These are phyloP conservation scores for Sisyra terminalis DNA, from an alignment of 2,888 invertebrate genomes.

Conservation along the genomic window DNA sequence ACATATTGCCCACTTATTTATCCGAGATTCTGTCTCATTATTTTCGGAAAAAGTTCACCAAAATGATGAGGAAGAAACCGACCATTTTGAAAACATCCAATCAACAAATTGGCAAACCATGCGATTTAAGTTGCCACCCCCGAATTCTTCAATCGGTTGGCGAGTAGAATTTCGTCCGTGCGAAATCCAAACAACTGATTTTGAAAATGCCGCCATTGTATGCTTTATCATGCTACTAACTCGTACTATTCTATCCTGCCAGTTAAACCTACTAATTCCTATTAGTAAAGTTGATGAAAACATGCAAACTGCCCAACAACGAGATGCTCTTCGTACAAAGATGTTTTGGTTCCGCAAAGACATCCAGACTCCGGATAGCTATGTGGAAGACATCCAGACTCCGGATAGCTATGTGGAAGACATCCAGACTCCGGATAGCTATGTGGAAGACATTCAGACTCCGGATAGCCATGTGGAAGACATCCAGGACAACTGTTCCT, in stretches of 20 bases:
- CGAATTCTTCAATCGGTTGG: slow-evolving; percentile 95
- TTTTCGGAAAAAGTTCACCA: slow-evolving; percentile 92
- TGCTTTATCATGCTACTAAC: slow-evolving; percentile 96
- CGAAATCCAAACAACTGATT: slow-evolving; percentile 95
- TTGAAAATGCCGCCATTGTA: slow-evolving; percentile 97
- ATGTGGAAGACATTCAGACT: too few relatives aligned
- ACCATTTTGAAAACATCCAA: slow-evolving; percentile 99
- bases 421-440: too few relatives aligned
- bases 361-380: slow-evolving; percentile 36
- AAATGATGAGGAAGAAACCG: slow-evolving; percentile 83
- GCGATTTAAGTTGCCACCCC: slow-evolving; percentile 97
- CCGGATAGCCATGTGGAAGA: too few relatives aligned
- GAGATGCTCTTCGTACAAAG: slow-evolving; percentile 66
- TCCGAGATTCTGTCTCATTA: slow-evolving; percentile 88
- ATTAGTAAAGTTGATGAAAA: slow-evolving; percentile 97
- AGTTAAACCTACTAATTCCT: slow-evolving; percentile 90
- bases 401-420: too few relatives aligned
- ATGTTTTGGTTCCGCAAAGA: slow-evolving; percentile 91
- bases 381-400: slow-evolving; percentile 27
- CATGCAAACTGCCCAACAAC: slow-evolving; percentile 86
- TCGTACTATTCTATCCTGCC: slow-evolving; percentile 89
- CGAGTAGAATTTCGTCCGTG: slow-evolving; percentile 98
- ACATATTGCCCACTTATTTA: slow-evolving; percentile 96
- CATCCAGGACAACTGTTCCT: too few relatives aligned
- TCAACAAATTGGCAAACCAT: slow-evolving; percentile 99